phyloP scores from a whole-genome alignment of 2,888 invertebrate species.

The Blomia tropicalis region DNA sequence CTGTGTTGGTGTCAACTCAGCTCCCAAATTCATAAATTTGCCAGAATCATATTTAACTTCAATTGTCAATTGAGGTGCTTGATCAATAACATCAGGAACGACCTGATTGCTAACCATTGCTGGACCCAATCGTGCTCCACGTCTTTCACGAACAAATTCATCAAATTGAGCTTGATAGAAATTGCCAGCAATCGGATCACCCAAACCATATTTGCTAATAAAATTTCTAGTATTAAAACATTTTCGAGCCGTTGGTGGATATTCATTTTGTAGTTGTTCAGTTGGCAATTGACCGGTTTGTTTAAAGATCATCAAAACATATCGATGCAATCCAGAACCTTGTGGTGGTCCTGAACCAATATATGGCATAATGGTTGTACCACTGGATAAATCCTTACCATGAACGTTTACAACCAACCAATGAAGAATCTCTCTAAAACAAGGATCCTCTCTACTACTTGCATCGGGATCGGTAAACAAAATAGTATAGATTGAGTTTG shows the following conservation, averaged over 20 bases:
- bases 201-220: conserved; percentile 11
- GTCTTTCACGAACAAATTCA: conserved; percentile 1
- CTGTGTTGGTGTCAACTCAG: conserved; percentile 26
- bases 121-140: background rate
- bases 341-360: conserved; percentile 39
- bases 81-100: conserved; percentile 56
- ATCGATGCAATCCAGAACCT: conserved; percentile 33
- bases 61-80: conserved; percentile 43
- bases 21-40: conserved; percentile 24
- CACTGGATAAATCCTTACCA: conserved; percentile 35
- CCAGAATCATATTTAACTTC: conserved; percentile 35
- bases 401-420: conserved; percentile 40
- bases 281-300: conserved; percentile 20
- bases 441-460: conserved; percentile 37
- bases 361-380: conserved; percentile 36
- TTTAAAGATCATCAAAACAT: conserved; percentile 29
- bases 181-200: conserved; percentile 16
- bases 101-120: conserved; percentile 45
- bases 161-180: conserved; percentile 22
- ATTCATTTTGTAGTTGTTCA: background rate
- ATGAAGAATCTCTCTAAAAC: conserved; percentile 39
- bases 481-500: conserved; percentile 23
- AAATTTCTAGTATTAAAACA: background rate
- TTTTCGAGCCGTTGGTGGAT: background rate
- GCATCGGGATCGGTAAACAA: conserved; percentile 38